Conservation (phyloP, 53 echinoderm and acorn worm genomes). For the Mesocentrotus franciscanus region DNA sequence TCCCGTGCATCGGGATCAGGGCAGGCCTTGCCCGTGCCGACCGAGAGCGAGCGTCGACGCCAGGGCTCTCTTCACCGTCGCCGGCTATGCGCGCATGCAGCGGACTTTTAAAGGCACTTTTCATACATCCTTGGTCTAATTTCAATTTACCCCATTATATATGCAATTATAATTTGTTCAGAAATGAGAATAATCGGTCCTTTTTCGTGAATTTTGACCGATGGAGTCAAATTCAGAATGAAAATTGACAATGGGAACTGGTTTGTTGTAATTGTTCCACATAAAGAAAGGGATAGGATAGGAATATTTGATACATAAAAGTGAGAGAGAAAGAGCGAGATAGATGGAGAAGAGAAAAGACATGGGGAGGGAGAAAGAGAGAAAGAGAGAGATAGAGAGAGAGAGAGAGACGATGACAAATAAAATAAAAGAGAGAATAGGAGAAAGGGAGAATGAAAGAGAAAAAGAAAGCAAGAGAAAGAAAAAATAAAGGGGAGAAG, state of each 20-base stretch:
- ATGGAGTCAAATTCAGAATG: not conserved
- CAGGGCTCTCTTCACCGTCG: not conserved
- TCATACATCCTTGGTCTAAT: conserved; percentile 29
- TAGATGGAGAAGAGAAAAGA: not conserved
- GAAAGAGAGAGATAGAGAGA: not conserved
- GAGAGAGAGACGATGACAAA: too few relatives aligned
- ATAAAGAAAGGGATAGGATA: too few relatives aligned
- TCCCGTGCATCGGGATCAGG: not conserved
- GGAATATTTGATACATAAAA: not conserved
- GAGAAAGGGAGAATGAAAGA: not conserved
- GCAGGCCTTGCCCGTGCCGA: not conserved
- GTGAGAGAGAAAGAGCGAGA: too few relatives aligned
- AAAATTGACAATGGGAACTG: not conserved
- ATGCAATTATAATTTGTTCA: conserved; percentile 19
- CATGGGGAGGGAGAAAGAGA: not conserved
- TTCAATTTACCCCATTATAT: not conserved
- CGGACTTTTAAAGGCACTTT: not conserved
- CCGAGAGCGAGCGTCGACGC: not conserved
- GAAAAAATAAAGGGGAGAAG: not conserved
- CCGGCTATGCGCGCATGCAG: not conserved
- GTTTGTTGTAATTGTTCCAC: too few relatives aligned
- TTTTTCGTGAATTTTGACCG: not conserved
- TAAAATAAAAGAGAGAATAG: not conserved
- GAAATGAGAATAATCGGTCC: not conserved
- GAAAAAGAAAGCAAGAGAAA: not conserved